Base-by-base conservation (phyloP, 2,888 invertebrate species). In the Philereme transversata region DNA sequence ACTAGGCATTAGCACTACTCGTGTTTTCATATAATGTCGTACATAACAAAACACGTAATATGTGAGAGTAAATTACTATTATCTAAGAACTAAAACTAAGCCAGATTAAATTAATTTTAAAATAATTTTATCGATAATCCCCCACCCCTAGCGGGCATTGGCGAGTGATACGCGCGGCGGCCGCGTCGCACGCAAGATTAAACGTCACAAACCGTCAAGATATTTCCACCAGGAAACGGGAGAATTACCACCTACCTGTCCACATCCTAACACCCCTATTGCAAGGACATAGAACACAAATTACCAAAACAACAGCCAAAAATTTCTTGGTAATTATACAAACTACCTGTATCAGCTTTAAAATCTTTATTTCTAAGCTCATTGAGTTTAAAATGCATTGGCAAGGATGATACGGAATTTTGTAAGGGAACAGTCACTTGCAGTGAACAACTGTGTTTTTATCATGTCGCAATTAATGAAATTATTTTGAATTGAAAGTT, bases 151-250 rank as follows among this genome's bases (percentile, higher is more conserved):
- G 55, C 53, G 64, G 64, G 73, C 81, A 78, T 76, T 78, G 83
- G 82, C 87, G 76, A 88, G 84, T 90, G 91, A 90, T 88, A 88
- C 90, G 88, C 87, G 85, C 85, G 82, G 82, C 84, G 85, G 83
- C 80, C 85, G 86, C 83, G 87, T 85, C 83, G 82, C 84, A 89
- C 90, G 90, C 90, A 90, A 92, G 90, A 92, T 91, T 91, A 92
- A 91, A 91, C 88, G 91, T 91, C 91, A 91, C 88, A 84, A 88
- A 85, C 88, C 90, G 87, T 87, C 88, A 77, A 80, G 82, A 81
- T 78, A 81, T 81, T 81, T 81, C 76, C 76, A 75, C 76, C 69
- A 78, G 72, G 69, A 74, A 64, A 70, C 76, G 78, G 73, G 74
- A 70, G 71, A 72, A 73, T 55, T 51, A 70, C 71, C 66, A 69